phyloP scores from a whole-genome alignment of 2,113 vertebrate genomes.

The Podiceps cristatus region DNA sequence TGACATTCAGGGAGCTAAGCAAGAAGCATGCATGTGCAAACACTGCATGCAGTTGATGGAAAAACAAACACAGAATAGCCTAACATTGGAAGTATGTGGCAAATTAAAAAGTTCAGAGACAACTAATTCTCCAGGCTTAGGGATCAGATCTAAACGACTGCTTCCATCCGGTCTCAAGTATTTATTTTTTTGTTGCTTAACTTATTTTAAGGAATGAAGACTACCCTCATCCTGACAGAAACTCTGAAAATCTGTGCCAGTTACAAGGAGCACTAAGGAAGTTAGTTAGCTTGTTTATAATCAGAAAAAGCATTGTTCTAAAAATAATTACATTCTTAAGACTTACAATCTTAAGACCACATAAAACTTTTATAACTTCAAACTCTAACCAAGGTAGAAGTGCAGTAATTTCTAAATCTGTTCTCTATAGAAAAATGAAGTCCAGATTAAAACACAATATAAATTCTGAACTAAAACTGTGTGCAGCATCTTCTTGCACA shows the following conservation, averaged over 20 bases:
- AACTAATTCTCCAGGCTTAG: neutral
- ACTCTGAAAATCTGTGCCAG: neutral
- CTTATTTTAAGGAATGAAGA: constrained; percentile 42
- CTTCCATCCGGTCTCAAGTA: neutral
- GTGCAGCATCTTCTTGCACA: neutral
- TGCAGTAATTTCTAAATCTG: constrained; percentile 1
- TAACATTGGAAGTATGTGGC: neutral
- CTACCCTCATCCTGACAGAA: constrained; percentile 36
- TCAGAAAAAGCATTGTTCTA: constrained; percentile 38
- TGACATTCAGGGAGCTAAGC: constrained; percentile 5
- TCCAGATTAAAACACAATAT: constrained; percentile 10
- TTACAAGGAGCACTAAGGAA: constrained; percentile 25
- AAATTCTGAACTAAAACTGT: neutral
- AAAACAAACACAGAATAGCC: constrained; percentile 27
- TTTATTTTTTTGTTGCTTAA: neutral
- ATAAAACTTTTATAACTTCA: constrained; percentile 3
- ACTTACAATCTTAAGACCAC: neutral
- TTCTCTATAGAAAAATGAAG: constrained; percentile 20
- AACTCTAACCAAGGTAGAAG: constrained; percentile 5
- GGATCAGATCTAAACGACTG: neutral
- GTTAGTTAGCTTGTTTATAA: constrained; percentile 24
- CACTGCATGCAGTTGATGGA: neutral
- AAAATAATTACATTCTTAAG: constrained; percentile 10
- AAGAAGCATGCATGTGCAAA: constrained; percentile 36
- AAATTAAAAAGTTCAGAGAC: constrained; percentile 8